Evolutionary conservation across 2,888 invertebrate species (phyloP), one percentile per base, ranked within the genome.

Genomic region (Ferrisia virgata): DNA sequence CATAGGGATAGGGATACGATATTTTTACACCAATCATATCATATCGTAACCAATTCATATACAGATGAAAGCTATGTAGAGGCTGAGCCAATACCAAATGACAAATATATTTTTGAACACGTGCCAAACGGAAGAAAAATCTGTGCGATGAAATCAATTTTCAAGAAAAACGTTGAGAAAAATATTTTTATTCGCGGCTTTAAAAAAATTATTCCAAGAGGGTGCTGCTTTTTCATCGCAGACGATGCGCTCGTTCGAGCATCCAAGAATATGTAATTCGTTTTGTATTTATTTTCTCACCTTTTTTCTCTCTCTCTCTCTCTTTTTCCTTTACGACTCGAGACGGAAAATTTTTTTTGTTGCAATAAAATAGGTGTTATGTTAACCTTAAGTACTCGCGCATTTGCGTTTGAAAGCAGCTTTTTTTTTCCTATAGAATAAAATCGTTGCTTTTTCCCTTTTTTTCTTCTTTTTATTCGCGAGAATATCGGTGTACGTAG

Each of bases 341-440:
- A 64, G 28, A 64, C 28, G 28, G 64, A 28, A 11, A 28, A 64
- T 28, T 64, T 64, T 64, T 64, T 64, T 64, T 28, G 64, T 28
- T 64, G 64, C 64, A 76, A 76, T 76, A 76, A 76, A 76, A 36
- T 36, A 36, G 72, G 36, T 76, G 72, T 76, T 76, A 76, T 76
- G 72, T 76, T 76, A 36, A 76, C 72, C 72, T 76, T 36, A 76
- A 76, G 72, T 76, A 76, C 72, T 76, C 72, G 72, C 72, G 72
- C 72, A 76, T 76, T 76, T 76, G 72, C 72, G 80, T 47, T 33
- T 33, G 31, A 80, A 47, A 47, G 33, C 47, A 47, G 31, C 28
- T 47, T 43, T 47, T 79, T 79, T 28, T 31, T 78, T 36, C 43
- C 40, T n/a, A 36, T 36, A 36, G 36, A 76, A 76, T 76, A 33